Base-by-base conservation (phyloP, 2,888 invertebrate genomes). In the Leucania comma region DNA sequence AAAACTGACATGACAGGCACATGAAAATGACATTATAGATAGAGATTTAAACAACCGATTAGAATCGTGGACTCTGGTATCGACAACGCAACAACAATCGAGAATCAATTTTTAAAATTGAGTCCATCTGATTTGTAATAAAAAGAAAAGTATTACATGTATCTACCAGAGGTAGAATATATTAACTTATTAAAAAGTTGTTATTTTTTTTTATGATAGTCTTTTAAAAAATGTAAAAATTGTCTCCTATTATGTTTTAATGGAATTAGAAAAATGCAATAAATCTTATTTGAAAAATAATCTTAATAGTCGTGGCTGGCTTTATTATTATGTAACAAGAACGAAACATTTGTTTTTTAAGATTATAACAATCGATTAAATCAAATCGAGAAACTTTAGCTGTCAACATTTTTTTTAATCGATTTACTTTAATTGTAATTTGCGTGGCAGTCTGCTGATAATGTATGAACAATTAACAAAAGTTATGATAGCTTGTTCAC, bases 401-500 rank as follows among this genome's bases (percentile, higher is more conserved):
- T 24, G 46, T 26, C 20, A 42, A 1, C 24, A 32, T 5, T 14
- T 29, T 56, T 56, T n/a, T 26, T 62, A n/a, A 14, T 24, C 35
- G 35, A 14, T 12, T 26, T 35, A 42, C 10, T 63, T 62, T 12
- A 26, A 17, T 62, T 71, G 10, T 14, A 17, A 20, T 42, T 12
- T 3, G 26, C 20, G 17, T 5, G 14, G n/a, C n/a, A n/a, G n/a
- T n/a, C n/a, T n/a, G n/a, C n/a, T n/a, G n/a, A n/a, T n/a, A n/a
- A n/a, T 60, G 8, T 60, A 53, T 1, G 26, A 61, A 22, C 26
- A 24, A 26, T n/a, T n/a, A 46, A 46, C 1, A 35, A 26, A 46
- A 29, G 38, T 50, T n/a, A 56, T 50, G 59, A 56, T 56, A 50
- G 68, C 57, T 14, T 57, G 61, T 1, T 57, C 48, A 24, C 78